Percentiles rank a stretch among this genome's conserved stretches.
phyloP scores from a whole-genome alignment of 2,797 vertebrate genomes.

The Hippocampus kuda region DNA sequence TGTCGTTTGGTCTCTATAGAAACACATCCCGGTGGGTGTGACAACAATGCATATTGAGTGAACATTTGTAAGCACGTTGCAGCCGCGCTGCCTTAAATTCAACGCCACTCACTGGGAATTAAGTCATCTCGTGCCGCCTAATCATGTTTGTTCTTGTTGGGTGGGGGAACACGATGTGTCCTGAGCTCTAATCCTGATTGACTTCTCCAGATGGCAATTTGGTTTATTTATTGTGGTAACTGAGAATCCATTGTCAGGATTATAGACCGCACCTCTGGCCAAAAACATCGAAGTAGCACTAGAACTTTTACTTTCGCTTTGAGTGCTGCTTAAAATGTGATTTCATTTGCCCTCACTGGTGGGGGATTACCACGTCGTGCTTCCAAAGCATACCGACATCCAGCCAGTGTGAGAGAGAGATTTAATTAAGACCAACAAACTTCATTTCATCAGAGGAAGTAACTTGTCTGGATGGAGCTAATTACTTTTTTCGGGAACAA shows the following conservation, averaged over 20 bases:
- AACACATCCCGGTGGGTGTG: not conserved
- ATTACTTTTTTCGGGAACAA: slow-evolving; percentile 31
- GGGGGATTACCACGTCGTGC: slow-evolving; percentile 15
- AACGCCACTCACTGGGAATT: slow-evolving; percentile 36
- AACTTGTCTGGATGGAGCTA: slow-evolving; percentile 25
- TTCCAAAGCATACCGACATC: slow-evolving; percentile 13
- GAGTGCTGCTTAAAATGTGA: slow-evolving; percentile 27
- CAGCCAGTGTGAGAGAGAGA: slow-evolving; percentile 16
- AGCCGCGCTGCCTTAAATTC: slow-evolving; percentile 20
- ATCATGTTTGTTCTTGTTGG: slow-evolving; percentile 27
- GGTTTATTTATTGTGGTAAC: slow-evolving; percentile 32
- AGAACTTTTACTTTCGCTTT: slow-evolving; percentile 30
- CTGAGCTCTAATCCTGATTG: slow-evolving; percentile 47
- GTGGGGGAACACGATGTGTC: slow-evolving; percentile 36
- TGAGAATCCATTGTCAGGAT: slow-evolving; percentile 44
- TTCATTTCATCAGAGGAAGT: slow-evolving; percentile 30
- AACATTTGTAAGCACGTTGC: slow-evolving; percentile 1
- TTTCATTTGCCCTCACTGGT: slow-evolving; percentile 13
- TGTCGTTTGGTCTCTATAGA: not conserved
- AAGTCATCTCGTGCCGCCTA: slow-evolving; percentile 24
- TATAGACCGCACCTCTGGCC: slow-evolving; percentile 43
- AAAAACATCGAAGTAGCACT: slow-evolving; percentile 48
- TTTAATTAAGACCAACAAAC: slow-evolving; percentile 34
- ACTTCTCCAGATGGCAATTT: slow-evolving; percentile 42
- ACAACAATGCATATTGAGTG: slow-evolving; percentile 1